These are phyloP conservation scores for Daktulosphaira vitifoliae DNA, from an alignment of 1,140 invertebrate species.

Conservation along the genomic window DNA sequence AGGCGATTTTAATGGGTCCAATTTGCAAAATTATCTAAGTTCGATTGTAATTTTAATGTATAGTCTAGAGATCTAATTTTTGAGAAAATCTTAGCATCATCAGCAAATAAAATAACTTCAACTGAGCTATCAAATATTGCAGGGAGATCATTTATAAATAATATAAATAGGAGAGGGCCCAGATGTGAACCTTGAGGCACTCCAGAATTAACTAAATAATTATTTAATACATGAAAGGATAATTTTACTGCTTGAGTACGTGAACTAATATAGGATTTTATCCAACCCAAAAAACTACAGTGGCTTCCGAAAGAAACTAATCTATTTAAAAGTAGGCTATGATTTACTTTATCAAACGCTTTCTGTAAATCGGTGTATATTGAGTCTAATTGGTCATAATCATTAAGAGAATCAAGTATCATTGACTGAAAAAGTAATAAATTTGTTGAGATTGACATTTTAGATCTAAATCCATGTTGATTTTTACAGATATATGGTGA, in stretches of 20 bases:
- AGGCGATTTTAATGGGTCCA: not conserved
- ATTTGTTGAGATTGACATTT: not conserved
- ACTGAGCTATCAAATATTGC: too few species aligned
- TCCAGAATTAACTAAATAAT: not conserved
- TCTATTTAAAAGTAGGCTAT: not conserved
- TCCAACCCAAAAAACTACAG: not conserved
- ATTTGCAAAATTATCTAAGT: not conserved
- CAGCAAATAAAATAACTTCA: not conserved
- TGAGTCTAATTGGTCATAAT: not conserved
- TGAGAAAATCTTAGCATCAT: not conserved
- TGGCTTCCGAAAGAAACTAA: not conserved
- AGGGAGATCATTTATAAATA: too few species aligned
- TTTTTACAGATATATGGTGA: constrained; percentile 1
- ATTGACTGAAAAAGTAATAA: not conserved
- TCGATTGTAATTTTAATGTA: not conserved
- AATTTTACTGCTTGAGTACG: not conserved
- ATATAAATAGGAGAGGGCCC: too few species aligned
- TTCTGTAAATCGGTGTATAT: not conserved
- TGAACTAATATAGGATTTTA: not conserved
- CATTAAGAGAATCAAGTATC: not conserved
- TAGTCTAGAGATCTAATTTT: not conserved
- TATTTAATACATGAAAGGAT: not conserved
- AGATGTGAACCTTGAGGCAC: not conserved
- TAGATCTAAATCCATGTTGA: not conserved
- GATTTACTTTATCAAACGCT: not conserved